Conservation (phyloP, 2,888 invertebrate genomes). For the Diachrysia chrysitis region DNA sequence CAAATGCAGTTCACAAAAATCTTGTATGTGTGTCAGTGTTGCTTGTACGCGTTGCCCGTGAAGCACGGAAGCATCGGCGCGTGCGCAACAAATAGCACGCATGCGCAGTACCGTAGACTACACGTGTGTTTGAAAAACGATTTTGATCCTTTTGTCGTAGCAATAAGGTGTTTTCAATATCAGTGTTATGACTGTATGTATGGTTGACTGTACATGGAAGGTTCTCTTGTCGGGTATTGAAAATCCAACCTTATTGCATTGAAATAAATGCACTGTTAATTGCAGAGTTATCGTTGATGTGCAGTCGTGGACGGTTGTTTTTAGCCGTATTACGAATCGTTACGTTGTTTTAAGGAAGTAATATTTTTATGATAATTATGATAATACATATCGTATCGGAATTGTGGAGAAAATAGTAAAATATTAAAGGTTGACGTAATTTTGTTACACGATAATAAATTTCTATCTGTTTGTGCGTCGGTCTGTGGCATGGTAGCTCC, state of each 20-base stretch:
- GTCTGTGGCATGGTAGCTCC: no score
- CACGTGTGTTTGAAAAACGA: background rate
- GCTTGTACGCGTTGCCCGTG: constrained; percentile 23
- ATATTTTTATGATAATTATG: constrained; percentile 10
- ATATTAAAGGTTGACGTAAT: no score
- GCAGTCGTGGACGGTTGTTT: constrained; percentile 33
- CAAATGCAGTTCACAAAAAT: constrained; percentile 17
- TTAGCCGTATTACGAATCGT: constrained; percentile 33
- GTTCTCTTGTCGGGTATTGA: background rate
- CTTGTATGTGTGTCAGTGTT: constrained; percentile 14
- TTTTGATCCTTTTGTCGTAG: background rate
- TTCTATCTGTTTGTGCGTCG: no score
- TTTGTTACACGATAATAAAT: no score
- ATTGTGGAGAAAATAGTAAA: background rate
- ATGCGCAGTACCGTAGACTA: background rate
- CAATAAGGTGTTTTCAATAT: background rate
- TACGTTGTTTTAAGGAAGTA: constrained; percentile 12
- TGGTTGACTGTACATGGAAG: background rate
- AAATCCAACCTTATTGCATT: background rate
- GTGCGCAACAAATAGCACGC: constrained; percentile 17
- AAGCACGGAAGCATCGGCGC: constrained; percentile 37
- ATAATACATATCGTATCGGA: background rate
- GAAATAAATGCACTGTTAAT: background rate
- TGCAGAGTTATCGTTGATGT: background rate
- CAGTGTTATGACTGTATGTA: background rate